These are phyloP conservation scores for Varanus salvator DNA, from an alignment of 2,113 vertebrate genomes.

Conservation along the genomic window DNA sequence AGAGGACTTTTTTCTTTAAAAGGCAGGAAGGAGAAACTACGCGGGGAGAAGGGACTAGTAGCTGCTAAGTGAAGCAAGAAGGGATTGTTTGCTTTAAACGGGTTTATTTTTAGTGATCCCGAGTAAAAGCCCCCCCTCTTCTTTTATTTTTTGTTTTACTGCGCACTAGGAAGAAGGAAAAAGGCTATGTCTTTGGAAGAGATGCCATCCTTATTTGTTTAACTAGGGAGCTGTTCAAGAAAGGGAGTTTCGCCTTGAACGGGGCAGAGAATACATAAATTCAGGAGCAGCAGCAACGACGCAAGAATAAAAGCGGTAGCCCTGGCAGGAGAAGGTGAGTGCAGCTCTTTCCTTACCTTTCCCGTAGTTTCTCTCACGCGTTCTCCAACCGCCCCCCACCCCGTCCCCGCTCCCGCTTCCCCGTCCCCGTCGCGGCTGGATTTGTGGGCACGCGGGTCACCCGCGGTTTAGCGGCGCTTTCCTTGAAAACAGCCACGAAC, in stretches of 20 bases:
- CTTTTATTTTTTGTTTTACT: constrained; percentile 28
- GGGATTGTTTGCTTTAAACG: too few species aligned
- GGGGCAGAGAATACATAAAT: constrained; percentile 38
- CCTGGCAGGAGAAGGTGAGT: constrained; percentile 64
- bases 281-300: constrained; percentile 55
- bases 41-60: too few species aligned
- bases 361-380: constrained; percentile 8
- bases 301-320: constrained; percentile 27
- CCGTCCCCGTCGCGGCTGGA: constrained; percentile 12
- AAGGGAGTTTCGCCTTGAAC: constrained; percentile 42
- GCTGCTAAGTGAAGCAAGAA: too few species aligned
- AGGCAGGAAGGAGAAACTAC: too few species aligned
- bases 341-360: neutral
- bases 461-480: neutral
- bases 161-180: constrained; percentile 23
- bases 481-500: neutral
- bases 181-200: constrained; percentile 38
- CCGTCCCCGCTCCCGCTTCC: neutral
- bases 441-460: neutral
- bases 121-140: neutral
- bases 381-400: neutral
- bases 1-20: too few species aligned
- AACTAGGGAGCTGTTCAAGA: constrained; percentile 50
- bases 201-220: constrained; percentile 46
- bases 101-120: too few species aligned